Evolutionary conservation across 2,888 invertebrate genomes (phyloP).

Genomic region (Dasysyrphus tricinctus): DNA sequence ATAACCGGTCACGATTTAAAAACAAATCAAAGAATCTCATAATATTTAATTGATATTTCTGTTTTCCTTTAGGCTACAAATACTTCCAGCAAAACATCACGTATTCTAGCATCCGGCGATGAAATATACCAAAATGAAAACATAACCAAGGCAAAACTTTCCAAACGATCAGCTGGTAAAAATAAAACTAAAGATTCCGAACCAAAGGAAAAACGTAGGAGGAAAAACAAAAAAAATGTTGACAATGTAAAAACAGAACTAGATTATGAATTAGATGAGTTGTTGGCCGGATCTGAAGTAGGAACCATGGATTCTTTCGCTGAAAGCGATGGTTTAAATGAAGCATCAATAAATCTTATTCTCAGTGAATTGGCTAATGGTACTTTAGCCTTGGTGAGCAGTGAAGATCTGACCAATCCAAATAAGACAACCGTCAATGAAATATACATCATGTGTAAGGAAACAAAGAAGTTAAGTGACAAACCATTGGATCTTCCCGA

Average conservation of each 20-base stretch:
- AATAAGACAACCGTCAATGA: constrained; percentile 80
- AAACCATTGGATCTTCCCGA: constrained; percentile 82
- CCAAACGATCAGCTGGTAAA: constrained; percentile 76
- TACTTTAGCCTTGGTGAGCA: constrained; percentile 82
- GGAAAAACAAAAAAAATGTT: constrained; percentile 3
- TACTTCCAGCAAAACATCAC: constrained; percentile 77
- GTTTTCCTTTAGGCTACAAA: constrained; percentile 60
- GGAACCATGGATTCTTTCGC: constrained; percentile 48
- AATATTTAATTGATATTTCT: no score
- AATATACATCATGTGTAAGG: constrained; percentile 81
- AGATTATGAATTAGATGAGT: constrained; percentile 40
- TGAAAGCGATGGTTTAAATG: constrained; percentile 75
- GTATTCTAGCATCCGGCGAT: constrained; percentile 78
- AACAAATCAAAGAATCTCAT: no score
- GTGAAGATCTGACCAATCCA: constrained; percentile 79
- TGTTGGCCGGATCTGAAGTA: constrained; percentile 23
- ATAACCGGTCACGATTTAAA: no score
- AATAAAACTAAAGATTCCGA: constrained; percentile 38
- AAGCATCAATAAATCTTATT: constrained; percentile 80
- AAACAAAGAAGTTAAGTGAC: constrained; percentile 81
- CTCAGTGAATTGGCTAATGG: constrained; percentile 81
- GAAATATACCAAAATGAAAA: constrained; percentile 81
- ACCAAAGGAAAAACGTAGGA: constrained; percentile 59
- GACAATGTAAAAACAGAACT: constrained; percentile 31
- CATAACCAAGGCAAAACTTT: constrained; percentile 77